These are phyloP conservation scores for Drosophila lacertosa DNA, from an alignment of 1,140 invertebrate species.

Conservation along the genomic window DNA sequence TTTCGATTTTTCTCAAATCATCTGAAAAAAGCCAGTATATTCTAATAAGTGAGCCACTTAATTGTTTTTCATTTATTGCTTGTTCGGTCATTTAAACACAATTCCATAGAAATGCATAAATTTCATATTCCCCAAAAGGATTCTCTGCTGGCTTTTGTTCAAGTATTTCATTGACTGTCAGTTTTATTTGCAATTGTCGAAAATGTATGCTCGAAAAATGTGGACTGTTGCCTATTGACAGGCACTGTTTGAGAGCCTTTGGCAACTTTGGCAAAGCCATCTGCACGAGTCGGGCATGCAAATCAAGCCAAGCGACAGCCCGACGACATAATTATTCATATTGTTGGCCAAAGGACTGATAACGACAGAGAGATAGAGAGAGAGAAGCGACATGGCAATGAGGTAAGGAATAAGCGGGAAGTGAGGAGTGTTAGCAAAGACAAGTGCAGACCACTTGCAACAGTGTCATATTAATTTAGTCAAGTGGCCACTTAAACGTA, in stretches of 20 bases:
- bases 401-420: no score
- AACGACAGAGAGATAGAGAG: constrained; percentile 2
- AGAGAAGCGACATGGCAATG: background rate
- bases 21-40: no score
- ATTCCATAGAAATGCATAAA: background rate
- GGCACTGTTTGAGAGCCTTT: constrained; percentile 22
- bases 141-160: background rate
- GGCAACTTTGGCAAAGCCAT: constrained; percentile 12
- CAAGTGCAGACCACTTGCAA: constrained; percentile 65
- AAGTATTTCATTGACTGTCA: constrained; percentile 23
- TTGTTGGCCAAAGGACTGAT: constrained; percentile 52
- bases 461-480: constrained; percentile 82
- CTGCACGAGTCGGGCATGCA: constrained; percentile 42
- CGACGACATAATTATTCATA: constrained; percentile 76
- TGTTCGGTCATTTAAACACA: background rate
- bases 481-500: constrained; percentile 80
- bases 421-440: constrained; percentile 21
- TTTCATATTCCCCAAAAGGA: constrained; percentile 1
- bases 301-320: constrained; percentile 62
- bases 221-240: constrained; percentile 28
- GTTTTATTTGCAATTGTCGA: constrained; percentile 15
- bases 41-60: background rate
- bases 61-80: constrained; percentile 22
- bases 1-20: no score
- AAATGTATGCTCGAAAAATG: constrained; percentile 27